phyloP scores from a whole-genome alignment of 1,140 invertebrate genomes.

The Asobara japonica region DNA sequence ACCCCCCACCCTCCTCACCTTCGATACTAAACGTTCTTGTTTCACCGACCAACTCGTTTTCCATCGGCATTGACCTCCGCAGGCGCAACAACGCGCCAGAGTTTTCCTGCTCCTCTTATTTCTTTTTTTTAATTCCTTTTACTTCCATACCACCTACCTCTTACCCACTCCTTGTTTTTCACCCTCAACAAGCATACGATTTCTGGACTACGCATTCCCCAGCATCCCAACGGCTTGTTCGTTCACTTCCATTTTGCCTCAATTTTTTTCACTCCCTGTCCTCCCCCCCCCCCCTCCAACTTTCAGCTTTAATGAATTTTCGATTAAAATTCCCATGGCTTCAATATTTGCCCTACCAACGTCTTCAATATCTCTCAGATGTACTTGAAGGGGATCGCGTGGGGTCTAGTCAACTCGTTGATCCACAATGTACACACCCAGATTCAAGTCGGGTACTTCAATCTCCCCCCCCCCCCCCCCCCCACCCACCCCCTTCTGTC shows the following conservation, averaged over 20 bases:
- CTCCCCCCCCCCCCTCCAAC: background rate
- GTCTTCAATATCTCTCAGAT: background rate
- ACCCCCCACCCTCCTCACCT: too few species aligned
- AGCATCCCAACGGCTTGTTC: background rate
- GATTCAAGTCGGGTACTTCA: background rate
- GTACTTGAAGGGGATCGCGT: background rate
- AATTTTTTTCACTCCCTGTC: background rate
- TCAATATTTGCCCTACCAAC: background rate
- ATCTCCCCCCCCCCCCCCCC: background rate
- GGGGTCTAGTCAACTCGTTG: background rate
- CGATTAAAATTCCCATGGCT: background rate
- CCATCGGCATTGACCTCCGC: constrained; percentile 6
- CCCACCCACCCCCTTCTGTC: background rate
- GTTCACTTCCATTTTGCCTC: background rate
- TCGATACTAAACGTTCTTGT: constrained; percentile 36
- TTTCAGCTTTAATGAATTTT: constrained; percentile 6
- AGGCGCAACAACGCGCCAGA: background rate
- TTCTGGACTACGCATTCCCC: background rate
- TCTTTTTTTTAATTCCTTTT: background rate
- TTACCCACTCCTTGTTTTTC: background rate
- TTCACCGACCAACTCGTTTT: constrained; percentile 3
- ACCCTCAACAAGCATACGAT: background rate
- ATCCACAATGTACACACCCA: background rate
- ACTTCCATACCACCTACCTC: background rate
- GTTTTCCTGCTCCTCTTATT: constrained; percentile 7